Percentiles rank a stretch among this genome's conserved stretches.
These are phyloP conservation scores for Dicycla oo DNA, from an alignment of 2,888 invertebrate genomes.

Conservation along the genomic window DNA sequence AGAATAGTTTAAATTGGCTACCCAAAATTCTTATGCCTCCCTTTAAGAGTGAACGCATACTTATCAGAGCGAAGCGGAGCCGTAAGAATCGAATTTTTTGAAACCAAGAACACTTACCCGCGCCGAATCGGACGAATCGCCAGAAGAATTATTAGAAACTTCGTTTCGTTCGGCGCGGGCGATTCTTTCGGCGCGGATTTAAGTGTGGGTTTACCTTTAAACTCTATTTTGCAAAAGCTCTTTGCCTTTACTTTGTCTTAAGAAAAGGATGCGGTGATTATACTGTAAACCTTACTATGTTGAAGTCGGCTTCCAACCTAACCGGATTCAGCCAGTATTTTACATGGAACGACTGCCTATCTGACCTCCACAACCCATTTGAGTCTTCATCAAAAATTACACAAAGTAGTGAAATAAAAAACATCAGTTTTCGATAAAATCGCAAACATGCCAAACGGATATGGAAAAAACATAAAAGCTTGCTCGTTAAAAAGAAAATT, in stretches of 20 bases:
- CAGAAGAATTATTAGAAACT: too few species aligned
- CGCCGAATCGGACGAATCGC: too few species aligned
- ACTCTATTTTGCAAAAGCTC: background rate
- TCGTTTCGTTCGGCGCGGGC: too few species aligned
- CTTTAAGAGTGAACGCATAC: too few species aligned
- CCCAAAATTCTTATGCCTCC: background rate
- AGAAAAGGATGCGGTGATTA: background rate
- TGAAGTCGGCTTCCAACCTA: background rate
- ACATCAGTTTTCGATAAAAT: constrained; percentile 26
- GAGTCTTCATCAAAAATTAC: background rate
- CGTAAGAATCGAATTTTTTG: too few species aligned
- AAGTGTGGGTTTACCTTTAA: too few species aligned
- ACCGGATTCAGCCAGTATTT: background rate
- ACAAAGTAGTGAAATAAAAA: background rate
- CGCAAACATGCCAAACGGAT: constrained; percentile 32
- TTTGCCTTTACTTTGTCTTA: background rate
- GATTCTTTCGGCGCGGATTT: too few species aligned
- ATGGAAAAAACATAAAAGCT: constrained; percentile 39
- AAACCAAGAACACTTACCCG: too few species aligned
- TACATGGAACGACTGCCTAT: background rate
- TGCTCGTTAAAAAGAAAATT: constrained; percentile 19
- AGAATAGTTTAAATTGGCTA: background rate
- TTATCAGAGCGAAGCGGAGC: too few species aligned
- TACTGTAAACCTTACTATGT: background rate
- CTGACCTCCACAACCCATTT: background rate